These are phyloP conservation scores for Caenorhabditis tropicalis DNA, from an alignment of 1,140 invertebrate species.

Conservation along the genomic window DNA sequence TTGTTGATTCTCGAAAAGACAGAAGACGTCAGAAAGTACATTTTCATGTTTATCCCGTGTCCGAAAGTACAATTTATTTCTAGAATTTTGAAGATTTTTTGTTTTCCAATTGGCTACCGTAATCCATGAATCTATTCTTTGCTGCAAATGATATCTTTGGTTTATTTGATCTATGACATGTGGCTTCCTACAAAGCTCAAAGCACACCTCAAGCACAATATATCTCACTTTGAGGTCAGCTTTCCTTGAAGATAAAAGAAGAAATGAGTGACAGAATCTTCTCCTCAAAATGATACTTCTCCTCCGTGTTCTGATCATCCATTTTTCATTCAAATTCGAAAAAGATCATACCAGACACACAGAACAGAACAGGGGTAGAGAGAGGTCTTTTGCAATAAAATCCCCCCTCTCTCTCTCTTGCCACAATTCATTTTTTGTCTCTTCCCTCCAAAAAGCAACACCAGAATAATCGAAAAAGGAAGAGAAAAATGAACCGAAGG, in stretches of 20 bases:
- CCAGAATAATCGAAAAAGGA: not conserved
- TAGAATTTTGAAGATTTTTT: too few relatives aligned
- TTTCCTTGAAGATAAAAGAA: not conserved
- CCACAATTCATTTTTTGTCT: not conserved
- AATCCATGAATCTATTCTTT: too few relatives aligned
- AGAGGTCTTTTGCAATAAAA: slow-evolving; percentile 38
- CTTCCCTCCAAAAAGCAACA: not conserved
- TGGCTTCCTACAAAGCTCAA: not conserved
- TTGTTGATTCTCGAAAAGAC: too few relatives aligned
- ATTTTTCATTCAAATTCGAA: not conserved
- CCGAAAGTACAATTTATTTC: too few relatives aligned
- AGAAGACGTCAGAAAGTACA: too few relatives aligned
- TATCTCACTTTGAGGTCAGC: too few relatives aligned
- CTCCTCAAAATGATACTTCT: too few relatives aligned
- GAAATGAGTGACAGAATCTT: not conserved
- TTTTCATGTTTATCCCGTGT: too few relatives aligned
- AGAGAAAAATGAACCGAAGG: not conserved
- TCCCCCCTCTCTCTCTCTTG: too few relatives aligned
- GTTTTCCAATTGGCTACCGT: too few relatives aligned
- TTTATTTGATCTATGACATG: not conserved
- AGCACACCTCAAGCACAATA: not conserved
- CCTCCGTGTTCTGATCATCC: not conserved
- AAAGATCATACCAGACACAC: not conserved
- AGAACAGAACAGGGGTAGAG: not conserved
- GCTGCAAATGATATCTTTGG: too few relatives aligned